Evolutionary conservation across 2,888 invertebrate species (phyloP).

Genomic region (Epsilonema sp.): DNA sequence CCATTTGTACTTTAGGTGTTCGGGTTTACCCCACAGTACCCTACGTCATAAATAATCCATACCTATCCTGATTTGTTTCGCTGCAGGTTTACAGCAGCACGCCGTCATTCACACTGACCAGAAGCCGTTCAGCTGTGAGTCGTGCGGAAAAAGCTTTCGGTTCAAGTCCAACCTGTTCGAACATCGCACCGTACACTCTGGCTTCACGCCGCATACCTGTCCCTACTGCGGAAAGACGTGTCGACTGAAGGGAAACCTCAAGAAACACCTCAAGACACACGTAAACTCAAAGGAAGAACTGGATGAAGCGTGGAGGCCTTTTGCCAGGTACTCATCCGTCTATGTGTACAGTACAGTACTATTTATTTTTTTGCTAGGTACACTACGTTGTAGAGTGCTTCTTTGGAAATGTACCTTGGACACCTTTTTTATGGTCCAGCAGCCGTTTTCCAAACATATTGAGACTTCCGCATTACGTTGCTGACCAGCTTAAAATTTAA

Average conservation of each 20-base stretch:
- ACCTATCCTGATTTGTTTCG: too few species aligned
- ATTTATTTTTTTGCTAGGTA: too few species aligned
- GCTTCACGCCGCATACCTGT: conserved; percentile 24
- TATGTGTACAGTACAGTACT: too few species aligned
- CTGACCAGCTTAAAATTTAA: too few species aligned
- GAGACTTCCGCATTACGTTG: too few species aligned
- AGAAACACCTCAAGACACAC: conserved; percentile 28
- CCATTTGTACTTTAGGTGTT: too few species aligned
- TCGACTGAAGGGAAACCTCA: conserved; percentile 25
- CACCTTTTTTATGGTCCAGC: too few species aligned
- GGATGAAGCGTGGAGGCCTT: conserved; percentile 27
- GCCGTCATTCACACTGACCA: conserved; percentile 29
- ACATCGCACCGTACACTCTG: conserved; percentile 25
- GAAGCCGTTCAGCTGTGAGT: conserved; percentile 26
- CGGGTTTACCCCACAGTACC: too few species aligned
- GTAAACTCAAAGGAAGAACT: conserved; percentile 26
- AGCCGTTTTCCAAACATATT: too few species aligned
- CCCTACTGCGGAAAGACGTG: conserved; percentile 25
- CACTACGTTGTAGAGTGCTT: too few species aligned
- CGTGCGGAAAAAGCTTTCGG: conserved; percentile 22
- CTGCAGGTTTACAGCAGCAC: conserved; percentile 28
- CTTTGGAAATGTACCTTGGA: too few species aligned
- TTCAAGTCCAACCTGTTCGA: conserved; percentile 29
- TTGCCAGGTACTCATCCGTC: conserved; percentile 17
- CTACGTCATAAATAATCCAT: too few species aligned